These are phyloP conservation scores for Tetragonula clypearis DNA, from an alignment of 1,140 invertebrate genomes.

Conservation along the genomic window DNA sequence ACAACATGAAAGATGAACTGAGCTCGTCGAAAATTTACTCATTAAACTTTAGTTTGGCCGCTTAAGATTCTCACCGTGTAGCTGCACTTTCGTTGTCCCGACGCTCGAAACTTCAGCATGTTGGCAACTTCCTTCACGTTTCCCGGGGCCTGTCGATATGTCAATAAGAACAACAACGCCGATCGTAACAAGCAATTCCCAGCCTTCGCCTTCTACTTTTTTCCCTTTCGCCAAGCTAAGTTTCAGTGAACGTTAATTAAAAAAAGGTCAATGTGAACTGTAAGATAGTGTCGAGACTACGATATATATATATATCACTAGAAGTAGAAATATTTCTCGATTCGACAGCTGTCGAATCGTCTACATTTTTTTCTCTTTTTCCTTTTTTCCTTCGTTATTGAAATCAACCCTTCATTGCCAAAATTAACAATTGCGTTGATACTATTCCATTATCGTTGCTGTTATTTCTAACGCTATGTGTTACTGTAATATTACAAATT, in stretches of 20 bases:
- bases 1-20: neutral
- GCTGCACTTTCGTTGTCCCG: conserved; percentile 83
- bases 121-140: conserved; percentile 57
- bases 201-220: neutral
- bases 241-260: neutral
- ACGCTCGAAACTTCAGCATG: conserved; percentile 88
- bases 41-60: conserved; percentile 4
- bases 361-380: neutral
- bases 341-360: neutral
- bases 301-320: too few relatives aligned
- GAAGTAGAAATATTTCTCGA: neutral
- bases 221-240: neutral
- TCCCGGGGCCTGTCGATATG: conserved; percentile 47
- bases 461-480: too few relatives aligned
- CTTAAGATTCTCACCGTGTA: conserved; percentile 80
- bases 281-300: neutral
- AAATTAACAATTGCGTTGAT: too few relatives aligned
- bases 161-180: conserved; percentile 9
- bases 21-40: conserved; percentile 1
- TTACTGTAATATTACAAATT: too few relatives aligned
- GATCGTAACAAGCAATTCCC: neutral
- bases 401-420: too few relatives aligned
- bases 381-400: too few relatives aligned
- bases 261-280: neutral
- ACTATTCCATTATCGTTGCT: neutral